A percentile compares a stretch with the other conserved stretches of the same genome.
Evolutionary conservation across 2,113 vertebrate genomes (phyloP).

Genomic region (Grantiella picta): DNA sequence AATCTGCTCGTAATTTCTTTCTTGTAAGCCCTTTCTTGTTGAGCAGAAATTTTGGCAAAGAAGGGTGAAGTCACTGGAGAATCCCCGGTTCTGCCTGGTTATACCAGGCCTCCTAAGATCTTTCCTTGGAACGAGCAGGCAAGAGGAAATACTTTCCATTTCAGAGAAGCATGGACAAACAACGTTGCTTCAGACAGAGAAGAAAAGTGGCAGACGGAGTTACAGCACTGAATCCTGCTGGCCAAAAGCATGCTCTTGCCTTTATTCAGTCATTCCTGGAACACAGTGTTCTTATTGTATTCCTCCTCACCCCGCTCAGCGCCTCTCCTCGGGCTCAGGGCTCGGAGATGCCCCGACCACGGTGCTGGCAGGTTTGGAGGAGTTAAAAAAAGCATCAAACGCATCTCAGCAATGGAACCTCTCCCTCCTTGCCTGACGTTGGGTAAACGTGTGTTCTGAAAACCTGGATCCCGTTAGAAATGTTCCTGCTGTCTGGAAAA

Average conservation of each 20-base stretch:
- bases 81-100: constrained; percentile 51
- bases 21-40: neutral
- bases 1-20: constrained; percentile 27
- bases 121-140: constrained; percentile 30
- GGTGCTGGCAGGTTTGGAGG: neutral
- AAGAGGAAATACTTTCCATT: constrained; percentile 62
- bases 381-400: neutral
- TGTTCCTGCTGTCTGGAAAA: constrained; percentile 55
- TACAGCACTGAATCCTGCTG: neutral
- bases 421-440: neutral
- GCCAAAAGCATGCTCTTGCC: constrained; percentile 44
- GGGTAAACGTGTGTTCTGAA: neutral
- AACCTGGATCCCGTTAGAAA: constrained; percentile 55
- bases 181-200: constrained; percentile 1
- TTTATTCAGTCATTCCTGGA: constrained; percentile 60
- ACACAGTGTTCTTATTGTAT: constrained; percentile 61
- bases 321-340: neutral
- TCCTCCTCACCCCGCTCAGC: neutral
- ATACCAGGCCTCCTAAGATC: constrained; percentile 46
- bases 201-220: constrained; percentile 42
- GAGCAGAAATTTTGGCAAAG: constrained; percentile 34
- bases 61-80: constrained; percentile 1
- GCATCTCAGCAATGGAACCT: neutral
- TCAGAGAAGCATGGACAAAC: constrained; percentile 52
- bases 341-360: neutral